phyloP scores from a whole-genome alignment of 2,888 invertebrate genomes.

The Rapana venosa region DNA sequence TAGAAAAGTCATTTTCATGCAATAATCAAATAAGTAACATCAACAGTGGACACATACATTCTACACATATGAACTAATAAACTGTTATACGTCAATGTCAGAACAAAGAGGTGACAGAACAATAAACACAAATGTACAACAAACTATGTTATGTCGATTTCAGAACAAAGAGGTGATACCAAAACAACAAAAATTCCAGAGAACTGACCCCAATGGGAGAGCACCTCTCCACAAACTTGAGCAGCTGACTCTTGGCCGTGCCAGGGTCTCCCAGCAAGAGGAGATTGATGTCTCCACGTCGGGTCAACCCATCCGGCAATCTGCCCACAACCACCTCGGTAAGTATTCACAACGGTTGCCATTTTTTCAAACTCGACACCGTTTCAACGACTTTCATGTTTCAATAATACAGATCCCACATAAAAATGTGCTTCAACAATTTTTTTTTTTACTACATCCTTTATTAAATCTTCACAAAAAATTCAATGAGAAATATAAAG shows the following conservation, averaged over 20 bases:
- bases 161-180: background rate
- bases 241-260: conserved; percentile 98
- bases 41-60: too few species aligned
- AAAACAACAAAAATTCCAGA: background rate
- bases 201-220: conserved; percentile 89
- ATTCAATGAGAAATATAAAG: too few species aligned
- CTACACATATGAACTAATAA: too few species aligned
- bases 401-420: too few species aligned
- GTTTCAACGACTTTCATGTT: too few species aligned
- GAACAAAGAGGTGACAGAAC: background rate
- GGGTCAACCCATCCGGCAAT: conserved; percentile 95
- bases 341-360: background rate
- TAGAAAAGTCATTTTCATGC: too few species aligned
- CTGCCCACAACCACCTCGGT: conserved; percentile 61
- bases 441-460: too few species aligned
- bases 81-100: background rate
- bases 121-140: too few species aligned
- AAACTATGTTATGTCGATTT: background rate
- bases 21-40: too few species aligned
- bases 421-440: too few species aligned
- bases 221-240: conserved; percentile 97
- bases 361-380: background rate
- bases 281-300: conserved; percentile 98
- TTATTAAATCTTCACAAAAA: too few species aligned
- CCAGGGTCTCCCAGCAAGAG: conserved; percentile 98